A percentile compares a stretch with the other conserved stretches of the same genome.
These are phyloP conservation scores for Sarcophaga subvicina DNA, from an alignment of 2,888 invertebrate genomes.

Conservation along the genomic window DNA sequence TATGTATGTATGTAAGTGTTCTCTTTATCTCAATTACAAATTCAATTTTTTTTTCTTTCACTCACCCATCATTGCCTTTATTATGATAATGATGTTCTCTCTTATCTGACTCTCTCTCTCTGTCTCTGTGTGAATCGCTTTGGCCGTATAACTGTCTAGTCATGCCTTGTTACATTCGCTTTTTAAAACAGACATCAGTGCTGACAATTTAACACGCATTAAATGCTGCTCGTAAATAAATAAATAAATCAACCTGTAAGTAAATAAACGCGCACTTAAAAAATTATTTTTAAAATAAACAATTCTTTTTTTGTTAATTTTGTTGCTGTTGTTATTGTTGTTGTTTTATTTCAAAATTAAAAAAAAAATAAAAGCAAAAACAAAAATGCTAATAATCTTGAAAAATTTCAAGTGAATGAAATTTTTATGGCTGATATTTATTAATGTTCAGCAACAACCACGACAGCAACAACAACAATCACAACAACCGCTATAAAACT, in stretches of 20 bases:
- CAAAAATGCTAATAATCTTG: constrained; percentile 60
- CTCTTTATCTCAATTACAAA: background rate
- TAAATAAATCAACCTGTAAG: constrained; percentile 44
- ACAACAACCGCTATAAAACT: background rate
- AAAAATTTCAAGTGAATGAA: constrained; percentile 56
- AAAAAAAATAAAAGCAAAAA: constrained; percentile 17
- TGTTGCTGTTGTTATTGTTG: background rate
- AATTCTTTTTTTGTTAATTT: constrained; percentile 9
- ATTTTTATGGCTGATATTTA: constrained; percentile 29
- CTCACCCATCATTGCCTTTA: background rate
- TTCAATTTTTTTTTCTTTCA: background rate
- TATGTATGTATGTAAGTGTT: background rate
- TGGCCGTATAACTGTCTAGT: too few relatives aligned
- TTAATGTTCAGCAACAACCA: constrained; percentile 16
- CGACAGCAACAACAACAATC: background rate
- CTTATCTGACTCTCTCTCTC: background rate
- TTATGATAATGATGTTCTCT: too few relatives aligned
- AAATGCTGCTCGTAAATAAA: constrained; percentile 8
- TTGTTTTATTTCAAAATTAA: constrained; percentile 16
- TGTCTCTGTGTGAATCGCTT: background rate
- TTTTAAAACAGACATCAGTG: background rate
- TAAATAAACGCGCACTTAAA: constrained; percentile 35
- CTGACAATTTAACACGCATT: background rate
- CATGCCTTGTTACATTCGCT: background rate
- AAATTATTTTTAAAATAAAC: constrained; percentile 54